Conservation (phyloP, 2,888 invertebrate species). For the Idaea biselata region DNA sequence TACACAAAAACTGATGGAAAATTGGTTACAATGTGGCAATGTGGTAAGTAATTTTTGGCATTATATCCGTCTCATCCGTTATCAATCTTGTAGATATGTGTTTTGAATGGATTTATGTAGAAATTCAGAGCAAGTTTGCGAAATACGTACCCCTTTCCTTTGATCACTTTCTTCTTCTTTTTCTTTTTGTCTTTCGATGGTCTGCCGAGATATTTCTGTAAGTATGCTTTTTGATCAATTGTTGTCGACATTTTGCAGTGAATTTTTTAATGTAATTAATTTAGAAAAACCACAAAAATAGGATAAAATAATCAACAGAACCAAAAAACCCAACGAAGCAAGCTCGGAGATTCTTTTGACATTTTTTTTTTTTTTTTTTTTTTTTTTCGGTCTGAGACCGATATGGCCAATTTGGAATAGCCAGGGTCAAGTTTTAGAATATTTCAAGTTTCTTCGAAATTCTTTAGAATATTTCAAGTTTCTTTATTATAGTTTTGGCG, state of each 20-base stretch:
- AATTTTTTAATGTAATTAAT: neutral
- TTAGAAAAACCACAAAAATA: neutral
- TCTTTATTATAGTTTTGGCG: too few species aligned
- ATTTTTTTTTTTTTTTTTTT: too few species aligned
- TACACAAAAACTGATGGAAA: neutral
- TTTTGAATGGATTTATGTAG: neutral
- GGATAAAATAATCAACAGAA: neutral
- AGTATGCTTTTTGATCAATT: slow-evolving; percentile 88
- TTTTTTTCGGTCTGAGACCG: too few species aligned
- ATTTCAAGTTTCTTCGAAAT: too few species aligned
- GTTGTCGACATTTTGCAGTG: slow-evolving; percentile 56
- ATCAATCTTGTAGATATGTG: too few species aligned
- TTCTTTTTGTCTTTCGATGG: slow-evolving; percentile 83
- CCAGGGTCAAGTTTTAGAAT: too few species aligned
- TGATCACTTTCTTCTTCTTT: slow-evolving; percentile 79
- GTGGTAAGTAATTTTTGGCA: too few species aligned
- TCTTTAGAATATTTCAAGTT: too few species aligned
- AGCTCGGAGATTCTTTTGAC: too few species aligned
- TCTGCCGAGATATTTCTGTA: slow-evolving; percentile 87
- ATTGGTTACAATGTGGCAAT: too few species aligned
- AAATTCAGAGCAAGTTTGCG: neutral
- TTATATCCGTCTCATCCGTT: too few species aligned
- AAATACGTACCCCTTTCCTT: slow-evolving; percentile 62
- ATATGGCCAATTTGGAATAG: too few species aligned
- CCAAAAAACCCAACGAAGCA: neutral